phyloP scores from a whole-genome alignment of 1,140 invertebrate genomes.

The Kradibia gibbosae region DNA sequence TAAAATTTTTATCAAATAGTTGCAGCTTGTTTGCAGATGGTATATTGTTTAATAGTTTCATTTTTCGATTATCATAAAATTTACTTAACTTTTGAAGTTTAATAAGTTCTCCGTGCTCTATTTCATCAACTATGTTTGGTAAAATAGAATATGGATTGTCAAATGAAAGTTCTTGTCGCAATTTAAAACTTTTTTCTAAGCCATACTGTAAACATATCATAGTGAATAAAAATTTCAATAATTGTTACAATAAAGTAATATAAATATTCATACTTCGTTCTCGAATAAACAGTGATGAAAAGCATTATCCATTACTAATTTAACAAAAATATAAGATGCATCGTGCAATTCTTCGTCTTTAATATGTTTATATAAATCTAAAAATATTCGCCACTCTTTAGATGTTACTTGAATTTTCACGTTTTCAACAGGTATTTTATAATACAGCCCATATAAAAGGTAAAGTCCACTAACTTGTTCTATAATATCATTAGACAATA shows the following conservation, averaged over 20 bases:
- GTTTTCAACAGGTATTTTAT: conserved; percentile 63
- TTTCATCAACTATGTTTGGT: conserved; percentile 54
- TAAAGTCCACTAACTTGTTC: conserved; percentile 66
- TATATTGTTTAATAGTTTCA: conserved; percentile 7
- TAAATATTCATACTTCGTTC: conserved; percentile 60
- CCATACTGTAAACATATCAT: conserved; percentile 62
- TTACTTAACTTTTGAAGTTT: conserved; percentile 58
- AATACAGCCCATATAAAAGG: conserved; percentile 67
- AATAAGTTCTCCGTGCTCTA: conserved; percentile 51
- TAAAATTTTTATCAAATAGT: conserved; percentile 56
- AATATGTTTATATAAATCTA: conserved; percentile 60
- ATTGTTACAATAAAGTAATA: conserved; percentile 16
- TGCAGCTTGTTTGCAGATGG: conserved; percentile 49
- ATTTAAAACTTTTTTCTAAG: conserved; percentile 59
- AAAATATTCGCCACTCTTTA: conserved; percentile 61
- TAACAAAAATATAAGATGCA: conserved; percentile 66
- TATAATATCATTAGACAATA: conserved; percentile 57
- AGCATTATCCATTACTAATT: conserved; percentile 63
- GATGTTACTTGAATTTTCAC: conserved; percentile 64
- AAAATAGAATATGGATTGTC: conserved; percentile 59
- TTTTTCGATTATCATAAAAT: conserved; percentile 58
- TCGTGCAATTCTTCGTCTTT: conserved; percentile 63
- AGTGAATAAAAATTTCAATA: conserved; percentile 38
- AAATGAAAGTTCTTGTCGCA: conserved; percentile 35
- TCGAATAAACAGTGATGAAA: conserved; percentile 62